Conservation (phyloP, 2,888 invertebrate genomes). For the Danaus chrysippus region DNA sequence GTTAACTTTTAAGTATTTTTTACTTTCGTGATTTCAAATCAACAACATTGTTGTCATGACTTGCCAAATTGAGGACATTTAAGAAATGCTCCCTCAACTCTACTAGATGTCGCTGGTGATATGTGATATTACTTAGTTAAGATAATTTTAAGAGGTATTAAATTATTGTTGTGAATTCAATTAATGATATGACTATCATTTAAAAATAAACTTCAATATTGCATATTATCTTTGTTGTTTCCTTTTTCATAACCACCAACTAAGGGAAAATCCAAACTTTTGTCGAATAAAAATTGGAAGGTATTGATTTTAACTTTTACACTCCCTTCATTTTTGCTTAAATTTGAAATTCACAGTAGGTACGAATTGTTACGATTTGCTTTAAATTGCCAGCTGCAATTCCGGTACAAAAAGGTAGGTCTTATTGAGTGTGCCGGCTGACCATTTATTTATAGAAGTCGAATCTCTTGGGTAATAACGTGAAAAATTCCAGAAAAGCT, state of each 20-base stretch:
- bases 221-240: slow-evolving; percentile 7
- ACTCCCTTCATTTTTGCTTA: neutral
- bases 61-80: slow-evolving; percentile 44
- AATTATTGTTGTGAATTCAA: slow-evolving; percentile 43
- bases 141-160: slow-evolving; percentile 41
- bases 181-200: slow-evolving; percentile 34
- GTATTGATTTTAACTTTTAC: too few relatives aligned
- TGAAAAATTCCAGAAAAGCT: neutral
- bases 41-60: slow-evolving; percentile 15
- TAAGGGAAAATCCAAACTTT: neutral
- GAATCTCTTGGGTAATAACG: slow-evolving; percentile 1
- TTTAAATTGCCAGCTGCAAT: neutral
- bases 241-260: neutral
- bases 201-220: slow-evolving; percentile 19
- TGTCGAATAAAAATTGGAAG: too few relatives aligned
- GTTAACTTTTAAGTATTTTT: slow-evolving; percentile 11
- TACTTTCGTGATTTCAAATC: neutral
- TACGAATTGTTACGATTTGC: neutral
- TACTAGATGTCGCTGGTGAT: slow-evolving; percentile 64
- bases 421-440: slow-evolving; percentile 7
- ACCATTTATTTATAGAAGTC: neutral
- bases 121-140: slow-evolving; percentile 74
- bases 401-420: slow-evolving; percentile 10
- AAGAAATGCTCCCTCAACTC: slow-evolving; percentile 30
- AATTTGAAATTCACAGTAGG: neutral